phyloP scores from a whole-genome alignment of 92 coral and sea anemone genomes.

The Parazoanthus swiftii region DNA sequence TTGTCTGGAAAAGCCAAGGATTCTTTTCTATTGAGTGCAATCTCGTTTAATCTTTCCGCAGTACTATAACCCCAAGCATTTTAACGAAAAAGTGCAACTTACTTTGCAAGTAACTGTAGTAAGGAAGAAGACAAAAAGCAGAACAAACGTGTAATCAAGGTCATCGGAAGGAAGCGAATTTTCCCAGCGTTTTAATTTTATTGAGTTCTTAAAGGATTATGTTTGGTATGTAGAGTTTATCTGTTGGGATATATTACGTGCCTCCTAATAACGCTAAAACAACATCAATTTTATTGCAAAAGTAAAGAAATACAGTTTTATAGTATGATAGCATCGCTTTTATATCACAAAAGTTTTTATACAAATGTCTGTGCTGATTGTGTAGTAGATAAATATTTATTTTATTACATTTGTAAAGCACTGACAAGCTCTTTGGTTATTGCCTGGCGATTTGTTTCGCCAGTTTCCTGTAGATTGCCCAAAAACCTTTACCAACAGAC shows the following conservation, averaged over 20 bases:
- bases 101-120: neutral
- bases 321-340: neutral
- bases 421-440: no score
- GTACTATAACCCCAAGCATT: neutral
- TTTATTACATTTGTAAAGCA: neutral
- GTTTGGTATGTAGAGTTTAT: conserved; percentile 22
- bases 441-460: neutral
- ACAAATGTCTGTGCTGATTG: neutral
- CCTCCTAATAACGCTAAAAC: conserved; percentile 5
- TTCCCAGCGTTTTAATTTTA: conserved; percentile 35
- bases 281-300: conserved; percentile 17
- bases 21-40: neutral
- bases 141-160: neutral
- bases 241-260: neutral
- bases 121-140: conserved; percentile 27
- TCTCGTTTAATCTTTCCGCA: neutral
- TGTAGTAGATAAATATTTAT: neutral
- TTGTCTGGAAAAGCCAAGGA: conserved; percentile 26
- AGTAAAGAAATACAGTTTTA: neutral
- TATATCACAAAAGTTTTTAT: neutral
- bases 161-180: conserved; percentile 41
- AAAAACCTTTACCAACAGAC: neutral
- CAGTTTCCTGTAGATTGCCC: conserved; percentile 5
- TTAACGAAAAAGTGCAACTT: neutral
- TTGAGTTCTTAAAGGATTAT: conserved; percentile 35